Percentiles rank a stretch among this genome's conserved stretches.
These are phyloP conservation scores for Rhynchophorus ferrugineus DNA, from an alignment of 1,140 invertebrate genomes.

Conservation along the genomic window DNA sequence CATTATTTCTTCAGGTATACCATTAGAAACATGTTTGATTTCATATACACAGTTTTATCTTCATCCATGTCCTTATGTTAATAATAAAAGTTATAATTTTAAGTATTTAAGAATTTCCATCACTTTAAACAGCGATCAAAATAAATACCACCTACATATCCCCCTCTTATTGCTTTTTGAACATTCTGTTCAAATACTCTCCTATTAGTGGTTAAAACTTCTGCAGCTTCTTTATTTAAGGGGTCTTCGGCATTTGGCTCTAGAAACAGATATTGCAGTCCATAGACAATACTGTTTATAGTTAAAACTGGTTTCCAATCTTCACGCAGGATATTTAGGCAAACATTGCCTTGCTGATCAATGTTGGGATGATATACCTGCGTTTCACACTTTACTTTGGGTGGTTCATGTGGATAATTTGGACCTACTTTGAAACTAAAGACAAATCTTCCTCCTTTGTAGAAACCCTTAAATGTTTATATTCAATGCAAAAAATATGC, in stretches of 20 bases:
- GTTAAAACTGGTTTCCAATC: constrained; percentile 99
- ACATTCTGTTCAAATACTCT: constrained; percentile 95
- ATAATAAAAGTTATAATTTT: not conserved
- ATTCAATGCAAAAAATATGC: not conserved
- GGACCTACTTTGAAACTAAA: constrained; percentile 98
- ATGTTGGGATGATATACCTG: constrained; percentile 94
- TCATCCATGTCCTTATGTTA: constrained; percentile 3
- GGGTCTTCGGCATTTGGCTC: constrained; percentile 99
- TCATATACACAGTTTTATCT: constrained; percentile 2
- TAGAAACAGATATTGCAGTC: constrained; percentile 94
- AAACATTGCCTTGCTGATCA: constrained; percentile 91
- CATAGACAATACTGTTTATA: constrained; percentile 97
- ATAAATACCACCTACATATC: constrained; percentile 85
- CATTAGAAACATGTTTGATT: constrained; percentile 1
- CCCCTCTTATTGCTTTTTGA: constrained; percentile 90
- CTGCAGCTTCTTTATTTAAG: constrained; percentile 97
- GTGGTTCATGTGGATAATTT: constrained; percentile 93
- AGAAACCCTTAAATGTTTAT: constrained; percentile 70
- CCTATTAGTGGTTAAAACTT: constrained; percentile 90
- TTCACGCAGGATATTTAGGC: constrained; percentile 90
- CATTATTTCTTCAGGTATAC: too few relatives aligned
- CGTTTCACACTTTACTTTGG: constrained; percentile 92
- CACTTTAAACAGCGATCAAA: constrained; percentile 96
- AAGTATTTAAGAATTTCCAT: constrained; percentile 34
- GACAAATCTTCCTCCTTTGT: constrained; percentile 85